Evolutionary conservation across 23 tunicate genomes (phyloP).

Genomic region (Corella eumyota): DNA sequence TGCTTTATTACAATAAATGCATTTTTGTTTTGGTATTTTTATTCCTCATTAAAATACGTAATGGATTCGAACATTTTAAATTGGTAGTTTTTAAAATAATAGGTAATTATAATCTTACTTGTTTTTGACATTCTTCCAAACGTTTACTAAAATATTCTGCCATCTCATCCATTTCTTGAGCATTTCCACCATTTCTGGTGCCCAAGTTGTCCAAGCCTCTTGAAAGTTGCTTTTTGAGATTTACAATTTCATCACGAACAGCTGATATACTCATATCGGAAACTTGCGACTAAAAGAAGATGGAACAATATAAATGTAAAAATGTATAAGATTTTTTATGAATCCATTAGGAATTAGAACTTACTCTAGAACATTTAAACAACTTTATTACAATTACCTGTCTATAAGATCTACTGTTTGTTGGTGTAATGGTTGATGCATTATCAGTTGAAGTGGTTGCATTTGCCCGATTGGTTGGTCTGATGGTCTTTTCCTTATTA

Average conservation of each 20-base stretch:
- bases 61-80: no score
- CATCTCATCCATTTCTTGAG: constrained; percentile 78
- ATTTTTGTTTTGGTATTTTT: no score
- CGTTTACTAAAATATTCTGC: constrained; percentile 80
- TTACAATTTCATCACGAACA: constrained; percentile 83
- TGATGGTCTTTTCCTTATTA: constrained; percentile 36
- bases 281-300: constrained; percentile 10
- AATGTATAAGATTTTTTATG: no score
- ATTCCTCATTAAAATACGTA: no score
- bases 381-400: constrained; percentile 44
- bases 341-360: no score
- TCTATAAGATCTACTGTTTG: constrained; percentile 38
- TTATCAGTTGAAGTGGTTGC: constrained; percentile 29
- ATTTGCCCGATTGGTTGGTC: constrained; percentile 97
- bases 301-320: constrained; percentile 8
- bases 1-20: no score
- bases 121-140: constrained; percentile 89
- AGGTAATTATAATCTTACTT: no score
- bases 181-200: constrained; percentile 11
- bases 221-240: constrained; percentile 61
- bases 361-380: background rate
- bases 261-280: constrained; percentile 44
- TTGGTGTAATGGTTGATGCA: constrained; percentile 71
- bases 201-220: constrained; percentile 52
- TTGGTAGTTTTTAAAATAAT: no score